These are phyloP conservation scores for Drepana falcataria DNA, from an alignment of 2,888 invertebrate species.

Conservation along the genomic window DNA sequence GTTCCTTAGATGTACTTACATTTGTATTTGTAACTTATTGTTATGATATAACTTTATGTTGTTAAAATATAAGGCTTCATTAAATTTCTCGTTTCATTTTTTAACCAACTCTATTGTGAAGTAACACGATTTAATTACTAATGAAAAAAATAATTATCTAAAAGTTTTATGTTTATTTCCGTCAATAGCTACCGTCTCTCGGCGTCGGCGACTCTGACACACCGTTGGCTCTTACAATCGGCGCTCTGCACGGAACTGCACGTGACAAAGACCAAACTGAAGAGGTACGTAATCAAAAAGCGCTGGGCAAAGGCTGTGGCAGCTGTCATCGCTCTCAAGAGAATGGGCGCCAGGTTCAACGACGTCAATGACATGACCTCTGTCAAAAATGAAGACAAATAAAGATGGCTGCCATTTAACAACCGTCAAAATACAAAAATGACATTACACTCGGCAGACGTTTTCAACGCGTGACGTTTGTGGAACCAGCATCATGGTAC, in stretches of 20 bases:
- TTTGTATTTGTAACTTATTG: conserved; percentile 50
- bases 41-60: conserved; percentile 53
- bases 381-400: conserved; percentile 24
- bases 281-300: conserved; percentile 92
- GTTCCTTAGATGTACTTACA: conserved; percentile 66
- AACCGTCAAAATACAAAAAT: no score
- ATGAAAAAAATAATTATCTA: no score
- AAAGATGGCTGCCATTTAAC: conserved; percentile 1
- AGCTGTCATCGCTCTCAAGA: conserved; percentile 89
- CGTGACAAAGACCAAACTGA: conserved; percentile 88
- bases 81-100: conserved; percentile 34
- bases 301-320: conserved; percentile 94
- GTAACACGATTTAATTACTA: background rate
- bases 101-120: background rate
- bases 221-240: conserved; percentile 86
- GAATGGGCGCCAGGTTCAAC: conserved; percentile 91
- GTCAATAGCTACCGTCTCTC: conserved; percentile 84
- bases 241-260: conserved; percentile 83
- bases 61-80: conserved; percentile 64
- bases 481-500: no score
- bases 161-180: conserved; percentile 1
- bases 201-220: conserved; percentile 84
- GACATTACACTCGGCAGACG: no score
- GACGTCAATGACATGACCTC: conserved; percentile 39
- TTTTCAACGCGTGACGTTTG: no score